Conservation (phyloP, 2,797 vertebrate species). For the Phrynocephalus guinanensis region DNA sequence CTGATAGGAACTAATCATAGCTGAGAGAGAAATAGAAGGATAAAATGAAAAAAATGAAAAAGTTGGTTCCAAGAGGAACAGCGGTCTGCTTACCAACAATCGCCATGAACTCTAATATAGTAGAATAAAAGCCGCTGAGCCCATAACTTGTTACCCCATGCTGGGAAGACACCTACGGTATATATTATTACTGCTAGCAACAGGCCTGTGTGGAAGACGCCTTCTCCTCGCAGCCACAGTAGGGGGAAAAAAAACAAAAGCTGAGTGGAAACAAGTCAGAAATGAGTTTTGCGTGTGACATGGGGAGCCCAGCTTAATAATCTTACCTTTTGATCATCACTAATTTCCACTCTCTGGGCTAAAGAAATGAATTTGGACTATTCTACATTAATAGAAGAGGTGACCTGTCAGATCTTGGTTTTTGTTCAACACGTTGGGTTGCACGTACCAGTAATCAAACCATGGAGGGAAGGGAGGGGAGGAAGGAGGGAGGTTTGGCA, state of each 20-base stretch:
- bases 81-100: background rate
- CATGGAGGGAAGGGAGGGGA: background rate
- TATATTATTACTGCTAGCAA: background rate
- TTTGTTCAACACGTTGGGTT: background rate
- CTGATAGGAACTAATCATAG: background rate
- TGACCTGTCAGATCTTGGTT: conserved; percentile 14
- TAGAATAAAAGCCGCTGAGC: background rate
- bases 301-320: background rate
- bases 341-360: conserved; percentile 23
- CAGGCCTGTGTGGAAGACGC: background rate
- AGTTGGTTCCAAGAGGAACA: background rate
- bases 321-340: conserved; percentile 15
- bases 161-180: background rate
- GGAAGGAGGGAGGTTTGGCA: background rate
- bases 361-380: conserved; percentile 15
- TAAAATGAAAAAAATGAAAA: background rate
- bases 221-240: conserved; percentile 22
- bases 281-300: background rate
- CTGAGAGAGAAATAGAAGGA: background rate
- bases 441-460: background rate
- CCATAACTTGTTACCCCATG: background rate
- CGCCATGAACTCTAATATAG: background rate
- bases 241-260: background rate
- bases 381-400: conserved; percentile 12
- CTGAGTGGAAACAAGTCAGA: background rate